Evolutionary conservation across 2,797 vertebrate species (phyloP), one percentile per base, ranked within the genome.

Genomic region (Phoebastria nigripes): DNA sequence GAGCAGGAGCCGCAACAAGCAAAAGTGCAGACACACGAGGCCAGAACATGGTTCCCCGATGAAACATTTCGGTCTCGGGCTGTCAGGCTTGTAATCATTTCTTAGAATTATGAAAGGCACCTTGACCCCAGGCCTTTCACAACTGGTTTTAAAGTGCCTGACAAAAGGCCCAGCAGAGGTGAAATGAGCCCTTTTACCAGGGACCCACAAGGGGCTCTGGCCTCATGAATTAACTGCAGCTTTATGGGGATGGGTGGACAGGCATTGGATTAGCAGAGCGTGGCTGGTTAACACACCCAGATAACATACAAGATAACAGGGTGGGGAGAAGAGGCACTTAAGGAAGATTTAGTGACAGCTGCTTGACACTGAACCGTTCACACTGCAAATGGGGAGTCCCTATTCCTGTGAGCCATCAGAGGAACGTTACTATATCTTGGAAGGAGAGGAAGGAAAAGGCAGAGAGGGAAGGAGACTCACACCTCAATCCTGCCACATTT

Each of bases 221-320:
- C 78, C 65, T 96, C 72, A 51, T 74, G 80, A 96, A 96, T 95
- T 96, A 96, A 95, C 83, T 72, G 85, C 81, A 96, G 78, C 62
- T 95, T 96, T 93, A 90, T 16, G 46, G 76, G 93, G 92, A 94
- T 89, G 95, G 94, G 95, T 93, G 93, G 89, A 58, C 69, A 85
- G 41, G 81, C 91, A 93, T 8, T 51, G 85, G 95, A 95, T 95
- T 94, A 96, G 81, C 71, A 78, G 33, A 96, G 82, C 24, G 3
- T 87, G 74, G 89, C 87, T 96, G 83, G 74, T 96, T 96, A 95
- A 93, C 95, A 91, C 93, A 90, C 71, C 66, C 78, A 90, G 80
- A 89, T 90, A 95, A 91, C 63, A 93, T 51, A 87, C 39, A 91
- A 85, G 94, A 72, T 90, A 96, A 95, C 46, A 74, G 54, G 52